A percentile compares a stretch with the other conserved stretches of the same genome.
Evolutionary conservation across 2,113 vertebrate species (phyloP).

Genomic region (Ginglymostoma cirratum): DNA sequence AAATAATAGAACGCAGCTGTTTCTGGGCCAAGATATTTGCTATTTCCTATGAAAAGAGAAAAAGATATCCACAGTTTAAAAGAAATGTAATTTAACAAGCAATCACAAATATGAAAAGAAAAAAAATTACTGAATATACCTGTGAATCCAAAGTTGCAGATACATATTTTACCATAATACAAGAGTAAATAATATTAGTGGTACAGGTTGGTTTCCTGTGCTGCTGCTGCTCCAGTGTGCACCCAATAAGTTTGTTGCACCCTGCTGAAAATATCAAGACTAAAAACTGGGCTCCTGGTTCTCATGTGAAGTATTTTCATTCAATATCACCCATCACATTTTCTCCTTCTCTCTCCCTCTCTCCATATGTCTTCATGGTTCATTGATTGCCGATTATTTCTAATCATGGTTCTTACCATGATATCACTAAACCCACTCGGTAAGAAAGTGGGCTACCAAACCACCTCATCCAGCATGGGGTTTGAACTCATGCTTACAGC

Average conservation of each 20-base stretch:
- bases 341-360: too few species aligned
- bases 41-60: slow-evolving; percentile 73
- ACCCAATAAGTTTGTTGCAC: not conserved
- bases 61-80: not conserved
- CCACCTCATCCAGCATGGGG: too few species aligned
- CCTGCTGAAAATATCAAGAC: not conserved
- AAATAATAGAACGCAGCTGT: slow-evolving; percentile 87
- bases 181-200: not conserved
- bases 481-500: too few species aligned
- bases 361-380: too few species aligned
- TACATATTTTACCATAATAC: not conserved
- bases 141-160: not conserved
- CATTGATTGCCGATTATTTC: too few species aligned
- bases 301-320: too few species aligned
- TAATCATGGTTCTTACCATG: too few species aligned
- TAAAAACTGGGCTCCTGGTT: not conserved
- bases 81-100: not conserved
- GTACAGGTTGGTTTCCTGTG: not conserved
- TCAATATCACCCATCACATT: too few species aligned
- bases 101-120: not conserved
- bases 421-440: too few species aligned
- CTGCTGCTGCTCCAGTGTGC: not conserved
- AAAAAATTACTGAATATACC: not conserved
- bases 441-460: too few species aligned
- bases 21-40: slow-evolving; percentile 94